These are phyloP conservation scores for Priocnemis perturbator DNA, from an alignment of 2,888 invertebrate genomes.

Conservation along the genomic window DNA sequence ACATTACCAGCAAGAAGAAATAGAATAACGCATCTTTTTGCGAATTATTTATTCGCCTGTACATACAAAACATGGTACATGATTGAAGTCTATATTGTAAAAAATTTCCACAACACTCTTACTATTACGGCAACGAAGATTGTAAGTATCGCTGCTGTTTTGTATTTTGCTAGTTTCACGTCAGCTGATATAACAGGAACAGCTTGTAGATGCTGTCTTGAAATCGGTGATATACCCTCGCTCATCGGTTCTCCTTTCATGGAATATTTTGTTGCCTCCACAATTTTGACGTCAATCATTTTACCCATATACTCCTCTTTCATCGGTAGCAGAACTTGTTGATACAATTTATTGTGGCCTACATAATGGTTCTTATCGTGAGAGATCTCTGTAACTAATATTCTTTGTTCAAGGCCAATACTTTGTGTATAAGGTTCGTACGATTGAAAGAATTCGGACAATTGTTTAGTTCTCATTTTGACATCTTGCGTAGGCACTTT, in stretches of 20 bases:
- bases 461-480: constrained; percentile 90
- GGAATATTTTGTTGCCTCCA: constrained; percentile 84
- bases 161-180: constrained; percentile 56
- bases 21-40: too few relatives aligned
- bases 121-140: constrained; percentile 65
- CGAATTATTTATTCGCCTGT: too few relatives aligned
- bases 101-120: constrained; percentile 70
- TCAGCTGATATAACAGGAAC: constrained; percentile 76
- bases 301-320: constrained; percentile 87
- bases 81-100: constrained; percentile 38
- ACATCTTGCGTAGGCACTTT: constrained; percentile 91
- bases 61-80: too few relatives aligned
- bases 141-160: constrained; percentile 66
- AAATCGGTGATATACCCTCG: constrained; percentile 71
- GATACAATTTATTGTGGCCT: constrained; percentile 96
- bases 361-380: constrained; percentile 94
- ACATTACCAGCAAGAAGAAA: too few relatives aligned
- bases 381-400: constrained; percentile 95
- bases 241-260: constrained; percentile 84
- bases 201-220: constrained; percentile 77
- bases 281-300: constrained; percentile 86
- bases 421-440: constrained; percentile 89
- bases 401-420: constrained; percentile 82
- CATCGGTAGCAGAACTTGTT: constrained; percentile 92
- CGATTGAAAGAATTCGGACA: constrained; percentile 92